Evolutionary conservation across 2,888 invertebrate genomes (phyloP).

Genomic region (Callinectes sapidus): DNA sequence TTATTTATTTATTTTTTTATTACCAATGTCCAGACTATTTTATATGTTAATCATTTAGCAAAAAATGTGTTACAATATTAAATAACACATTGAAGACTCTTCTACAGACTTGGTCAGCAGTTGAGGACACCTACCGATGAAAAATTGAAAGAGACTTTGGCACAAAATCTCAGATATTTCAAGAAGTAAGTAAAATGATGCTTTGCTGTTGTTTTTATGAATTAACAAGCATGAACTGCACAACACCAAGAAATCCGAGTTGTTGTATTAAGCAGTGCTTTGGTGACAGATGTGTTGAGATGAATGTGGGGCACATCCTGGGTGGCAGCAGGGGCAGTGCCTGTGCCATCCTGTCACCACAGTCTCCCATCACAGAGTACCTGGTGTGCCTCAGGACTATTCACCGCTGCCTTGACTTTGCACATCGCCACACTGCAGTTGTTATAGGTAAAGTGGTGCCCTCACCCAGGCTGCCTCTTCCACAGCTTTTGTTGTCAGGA

Average conservation of each 20-base stretch:
- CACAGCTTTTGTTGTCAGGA: background rate
- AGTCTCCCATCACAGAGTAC: background rate
- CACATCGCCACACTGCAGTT: conserved; percentile 35
- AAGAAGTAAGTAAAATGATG: conserved; percentile 41
- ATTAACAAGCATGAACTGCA: background rate
- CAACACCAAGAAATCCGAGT: background rate
- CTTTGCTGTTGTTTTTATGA: background rate
- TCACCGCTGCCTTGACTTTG: conserved; percentile 14
- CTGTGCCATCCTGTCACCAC: background rate
- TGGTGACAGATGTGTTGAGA: background rate
- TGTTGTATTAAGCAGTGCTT: background rate
- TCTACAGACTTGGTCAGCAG: background rate
- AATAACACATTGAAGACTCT: background rate
- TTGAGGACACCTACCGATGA: background rate
- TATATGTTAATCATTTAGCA: too few species aligned
- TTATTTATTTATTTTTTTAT: too few species aligned
- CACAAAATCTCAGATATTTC: background rate
- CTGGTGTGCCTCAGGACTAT: background rate
- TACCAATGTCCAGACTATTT: too few species aligned
- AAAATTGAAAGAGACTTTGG: background rate
- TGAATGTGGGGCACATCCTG: background rate
- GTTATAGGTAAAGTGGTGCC: conserved; percentile 16
- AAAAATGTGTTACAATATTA: background rate
- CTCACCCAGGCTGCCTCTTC: background rate
- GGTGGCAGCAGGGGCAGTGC: background rate